Evolutionary conservation across 2,113 vertebrate species (phyloP), one percentile per base, ranked within the genome.

Genomic region (Percina caprodes): DNA sequence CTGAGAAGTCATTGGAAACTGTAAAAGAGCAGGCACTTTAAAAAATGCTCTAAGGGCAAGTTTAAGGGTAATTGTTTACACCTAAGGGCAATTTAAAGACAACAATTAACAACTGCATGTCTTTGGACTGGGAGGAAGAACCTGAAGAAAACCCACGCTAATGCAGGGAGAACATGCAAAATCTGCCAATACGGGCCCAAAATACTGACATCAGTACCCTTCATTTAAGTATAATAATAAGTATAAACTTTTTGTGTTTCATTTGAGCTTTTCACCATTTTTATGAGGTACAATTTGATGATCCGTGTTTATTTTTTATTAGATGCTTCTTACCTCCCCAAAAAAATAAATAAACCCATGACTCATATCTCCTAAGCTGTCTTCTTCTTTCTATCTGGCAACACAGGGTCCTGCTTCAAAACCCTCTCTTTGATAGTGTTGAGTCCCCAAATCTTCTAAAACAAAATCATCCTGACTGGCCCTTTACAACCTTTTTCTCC

Each of bases 381-480:
- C 49, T 65, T 73, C 48, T 9, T 77, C 60, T 49, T 73, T 55
- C 63, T n/a, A 18, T 86, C 51, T 49, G 42, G n/a, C 33, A 59
- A 59, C 42, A n/a, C 26, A 21, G 4, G 4, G 15, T 74, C 52
- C 14, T 61, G 23, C 46, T 60, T 48, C 30, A 65, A 80, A 84
- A 46, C 49, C 49, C 23, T 75, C n/a, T 54, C 7, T 71, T 42
- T 77, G 59, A 75, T 73, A 68, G 39, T 35, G 30, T 87, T 68
- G 66, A 88, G 88, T 86, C 83, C 59, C 49, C 60, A 77, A 82
- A 84, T 84, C 75, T 68, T 81, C 69, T 56, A 72, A 87, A 42
- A 90, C 23, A 54, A 78, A 79, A 72, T 66, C 74, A 39, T 82
- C 74, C n/a, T 67, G 39, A 68, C 73, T 3, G n/a, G 74, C 69